Base-by-base conservation (phyloP, 2,797 vertebrate genomes). In the Mastacembelus armatus region DNA sequence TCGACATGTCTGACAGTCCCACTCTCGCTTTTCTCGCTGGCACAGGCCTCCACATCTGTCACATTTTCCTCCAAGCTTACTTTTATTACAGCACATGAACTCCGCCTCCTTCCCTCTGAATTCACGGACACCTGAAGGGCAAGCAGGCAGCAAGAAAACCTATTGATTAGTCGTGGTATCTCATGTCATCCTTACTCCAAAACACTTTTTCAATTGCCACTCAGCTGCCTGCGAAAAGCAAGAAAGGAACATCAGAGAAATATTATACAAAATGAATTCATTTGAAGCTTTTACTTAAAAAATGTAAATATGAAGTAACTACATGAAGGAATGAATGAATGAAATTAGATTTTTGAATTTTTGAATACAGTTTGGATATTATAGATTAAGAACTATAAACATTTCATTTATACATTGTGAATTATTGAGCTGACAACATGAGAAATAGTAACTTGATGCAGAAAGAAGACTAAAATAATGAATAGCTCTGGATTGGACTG, bases 1-100 rank as follows among this genome's bases (percentile, higher is more conserved):
- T 92, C 93, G 84, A 90, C 88, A 74, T 92, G 93, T 94, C 93
- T 94, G 91, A 93, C 93, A 93, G 89, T 73, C 86, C 85, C 80
- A 83, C 91, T 93, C 91, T 93, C 89, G 63, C 90, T 90, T 91
- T 90, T 73, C 86, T 86, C 77, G 78, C 85, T 88, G 91, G 87
- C 88, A 80, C 80, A 57, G 80, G 83, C 85, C 86, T 80, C 75
- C 77, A 81, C 88, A 85, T 89, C 86, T 67, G 86, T 90, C 87
- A 89, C 88, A 68, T 85, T 91, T 89, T 86, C 88, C 90, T 81
- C 79, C 81, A 6, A 62, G 78, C 62, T 84, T 72, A 77, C 74
- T 85, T 88, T 86, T 85, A 87, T 75, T 86, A 72, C 78, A 42
- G 49, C 61, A 32, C 59, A 66, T 63, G 58, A 72, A 60, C 79